Percentiles rank a stretch among this genome's conserved stretches.
Conservation (phyloP, 2,113 vertebrate species). For the Megaceryle maxima region DNA sequence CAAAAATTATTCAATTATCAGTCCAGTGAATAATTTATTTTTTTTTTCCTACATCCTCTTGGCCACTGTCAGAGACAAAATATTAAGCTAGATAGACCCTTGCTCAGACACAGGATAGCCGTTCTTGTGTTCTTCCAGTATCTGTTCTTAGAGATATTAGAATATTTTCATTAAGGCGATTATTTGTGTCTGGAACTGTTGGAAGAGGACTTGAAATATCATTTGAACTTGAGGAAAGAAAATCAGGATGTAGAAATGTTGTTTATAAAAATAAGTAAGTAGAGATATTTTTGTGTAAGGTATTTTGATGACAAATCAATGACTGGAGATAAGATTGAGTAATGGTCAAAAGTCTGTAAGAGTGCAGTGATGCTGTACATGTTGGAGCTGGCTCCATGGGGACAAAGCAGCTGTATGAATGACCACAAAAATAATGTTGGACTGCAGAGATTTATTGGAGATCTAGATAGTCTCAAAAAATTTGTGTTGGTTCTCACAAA, state of each 20-base stretch:
- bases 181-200: background rate
- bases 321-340: background rate
- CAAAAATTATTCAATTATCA: background rate
- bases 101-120: background rate
- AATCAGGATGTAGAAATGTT: background rate
- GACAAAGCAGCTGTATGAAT: background rate
- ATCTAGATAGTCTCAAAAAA: background rate
- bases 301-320: background rate
- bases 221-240: background rate
- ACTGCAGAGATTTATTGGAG: background rate
- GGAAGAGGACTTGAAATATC: background rate
- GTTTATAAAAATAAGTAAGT: background rate
- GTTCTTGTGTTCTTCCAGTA: background rate
- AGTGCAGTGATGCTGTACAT: background rate
- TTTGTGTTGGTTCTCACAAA: background rate
- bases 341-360: background rate
- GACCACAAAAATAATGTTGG: background rate
- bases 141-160: background rate
- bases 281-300: background rate
- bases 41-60: background rate
- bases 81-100: background rate
- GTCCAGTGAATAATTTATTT: background rate
- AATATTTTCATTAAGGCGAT: background rate
- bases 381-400: background rate
- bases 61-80: background rate